Base-by-base conservation (phyloP, 2,113 vertebrate genomes). In the Sula dactylatra region DNA sequence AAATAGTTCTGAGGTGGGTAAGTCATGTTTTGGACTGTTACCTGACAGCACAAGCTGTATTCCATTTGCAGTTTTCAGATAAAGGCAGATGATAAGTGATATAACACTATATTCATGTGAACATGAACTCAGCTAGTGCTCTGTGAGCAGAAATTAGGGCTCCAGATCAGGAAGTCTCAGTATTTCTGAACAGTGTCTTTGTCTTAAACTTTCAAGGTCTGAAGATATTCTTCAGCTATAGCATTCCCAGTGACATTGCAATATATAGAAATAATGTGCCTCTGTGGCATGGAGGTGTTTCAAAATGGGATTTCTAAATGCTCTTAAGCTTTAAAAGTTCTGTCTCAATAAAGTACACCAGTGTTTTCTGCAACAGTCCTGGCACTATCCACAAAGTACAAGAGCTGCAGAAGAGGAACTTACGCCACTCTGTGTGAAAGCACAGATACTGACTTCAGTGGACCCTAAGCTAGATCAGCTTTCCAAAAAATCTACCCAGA, bases 41-140 rank as follows among this genome's bases (percentile, higher is more conserved):
- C 32, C 20, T 65, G 80, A 82, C 56, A 94, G 66, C 40, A 87
- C 32, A 72, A 72, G 66, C 49, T 89, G 12, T 54, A 66, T 94
- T 93, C 70, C 29, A 91, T 95, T 80, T 95, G 25, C 58, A 83
- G 82, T 45, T 90, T 90, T 91, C 52, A 95, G 89, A 91, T 86
- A 40, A 92, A 88, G 81, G 73, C 52, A 94, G 91, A 93, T 61
- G 72, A 20, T 61, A 84, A 93, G 45, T 58, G 54, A 73, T 82
- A 62, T 18, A 89, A 70, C 29, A 45, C 29, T 64, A 13, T 7
- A 58, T 74, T 83, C 25, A 25, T 6, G 49, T 69, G 61, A 89
- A 62, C 4, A 9, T 19, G 36, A 50, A 61, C 42, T 26, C 32
- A 79, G 21, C 32, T 89, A 38, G 11, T 85, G 38, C 38, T 81